phyloP scores from a whole-genome alignment of 2,888 invertebrate species.

The Agriopis aurantiaria region DNA sequence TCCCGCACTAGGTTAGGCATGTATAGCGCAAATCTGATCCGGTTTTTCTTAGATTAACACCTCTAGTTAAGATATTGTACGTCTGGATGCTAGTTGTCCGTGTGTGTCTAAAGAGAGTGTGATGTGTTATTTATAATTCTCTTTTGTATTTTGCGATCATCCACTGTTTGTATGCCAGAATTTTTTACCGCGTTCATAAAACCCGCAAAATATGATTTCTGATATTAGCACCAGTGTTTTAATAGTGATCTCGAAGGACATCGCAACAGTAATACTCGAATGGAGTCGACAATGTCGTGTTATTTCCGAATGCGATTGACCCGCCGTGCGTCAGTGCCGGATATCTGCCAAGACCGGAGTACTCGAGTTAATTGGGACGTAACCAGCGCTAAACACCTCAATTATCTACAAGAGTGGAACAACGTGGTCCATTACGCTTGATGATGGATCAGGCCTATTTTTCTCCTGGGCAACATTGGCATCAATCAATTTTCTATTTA shows the following conservation, averaged over 20 bases:
- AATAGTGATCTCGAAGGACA: conserved; percentile 6
- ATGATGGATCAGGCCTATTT: conserved; percentile 42
- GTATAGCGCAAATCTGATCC: too few relatives aligned
- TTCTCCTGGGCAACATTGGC: conserved; percentile 32
- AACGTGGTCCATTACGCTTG: conserved; percentile 2
- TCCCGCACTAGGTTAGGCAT: too few relatives aligned
- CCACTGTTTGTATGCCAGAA: neutral
- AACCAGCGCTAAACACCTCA: conserved; percentile 34
- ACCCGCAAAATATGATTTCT: conserved; percentile 10
- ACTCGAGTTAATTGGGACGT: conserved; percentile 16
- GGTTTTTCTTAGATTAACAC: too few relatives aligned
- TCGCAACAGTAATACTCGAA: conserved; percentile 10
- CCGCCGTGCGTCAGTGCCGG: conserved; percentile 9
- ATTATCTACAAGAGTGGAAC: conserved; percentile 28
- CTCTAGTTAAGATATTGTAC: too few relatives aligned
- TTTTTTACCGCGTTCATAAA: conserved; percentile 5
- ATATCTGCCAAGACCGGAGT: conserved; percentile 26
- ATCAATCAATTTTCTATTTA: conserved; percentile 45
- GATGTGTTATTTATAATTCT: neutral
- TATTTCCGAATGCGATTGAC: conserved; percentile 16
- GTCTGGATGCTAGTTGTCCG: too few relatives aligned
- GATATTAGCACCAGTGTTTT: conserved; percentile 21
- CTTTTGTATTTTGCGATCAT: neutral
- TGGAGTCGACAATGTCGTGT: conserved; percentile 24
- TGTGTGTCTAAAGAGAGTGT: too few relatives aligned